These are phyloP conservation scores for Cephonodes hylas DNA, from an alignment of 2,888 invertebrate species.

Conservation along the genomic window DNA sequence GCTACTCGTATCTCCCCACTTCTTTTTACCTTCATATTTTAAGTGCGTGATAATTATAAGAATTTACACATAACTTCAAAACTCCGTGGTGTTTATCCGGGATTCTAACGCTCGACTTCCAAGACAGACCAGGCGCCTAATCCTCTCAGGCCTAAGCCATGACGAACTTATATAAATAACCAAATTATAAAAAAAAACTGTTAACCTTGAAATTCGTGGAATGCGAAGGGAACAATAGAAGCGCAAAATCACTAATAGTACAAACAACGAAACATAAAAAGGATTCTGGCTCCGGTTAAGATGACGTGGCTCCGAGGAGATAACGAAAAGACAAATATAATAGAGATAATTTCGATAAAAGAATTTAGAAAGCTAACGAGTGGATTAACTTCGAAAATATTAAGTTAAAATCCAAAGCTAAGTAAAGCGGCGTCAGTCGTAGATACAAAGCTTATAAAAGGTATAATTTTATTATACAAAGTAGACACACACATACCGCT, in stretches of 20 bases:
- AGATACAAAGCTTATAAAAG: constrained; percentile 7
- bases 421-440: constrained; percentile 6
- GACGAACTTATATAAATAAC: no score
- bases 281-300: background rate
- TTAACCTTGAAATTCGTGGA: background rate
- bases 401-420: background rate
- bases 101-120: no score
- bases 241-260: background rate
- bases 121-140: no score
- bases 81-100: no score
- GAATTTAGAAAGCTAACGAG: background rate
- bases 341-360: background rate
- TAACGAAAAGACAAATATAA: background rate
- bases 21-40: no score
- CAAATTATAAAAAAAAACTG: background rate
- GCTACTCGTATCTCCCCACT: no score
- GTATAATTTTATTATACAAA: constrained; percentile 16
- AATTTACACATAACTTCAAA: no score
- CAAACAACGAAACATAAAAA: background rate
- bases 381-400: background rate
- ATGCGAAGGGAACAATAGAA: background rate
- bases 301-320: background rate
- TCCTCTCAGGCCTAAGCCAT: no score
- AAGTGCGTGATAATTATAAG: no score
- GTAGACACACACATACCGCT: constrained; percentile 21